Conservation (phyloP, 2,888 invertebrate species). For the Oscheius sp. region DNA sequence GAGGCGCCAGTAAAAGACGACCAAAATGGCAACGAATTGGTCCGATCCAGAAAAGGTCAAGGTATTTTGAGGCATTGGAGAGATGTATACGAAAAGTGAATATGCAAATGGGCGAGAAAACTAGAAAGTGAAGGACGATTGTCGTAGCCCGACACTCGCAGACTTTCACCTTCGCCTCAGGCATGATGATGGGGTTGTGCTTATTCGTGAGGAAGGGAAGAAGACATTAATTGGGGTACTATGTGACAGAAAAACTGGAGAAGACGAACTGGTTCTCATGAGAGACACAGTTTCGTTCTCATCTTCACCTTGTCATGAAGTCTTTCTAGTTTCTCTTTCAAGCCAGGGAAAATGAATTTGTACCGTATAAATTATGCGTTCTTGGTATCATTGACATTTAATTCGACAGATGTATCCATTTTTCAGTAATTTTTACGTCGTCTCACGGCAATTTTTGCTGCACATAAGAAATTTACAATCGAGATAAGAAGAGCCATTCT, state of each 20-base stretch:
- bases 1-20: constrained; percentile 1
- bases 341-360: too few species aligned
- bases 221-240: too few species aligned
- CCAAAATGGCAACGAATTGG: constrained; percentile 2
- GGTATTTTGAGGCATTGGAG: neutral
- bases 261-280: too few species aligned
- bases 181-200: neutral
- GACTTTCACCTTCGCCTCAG: constrained; percentile 26
- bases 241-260: too few species aligned
- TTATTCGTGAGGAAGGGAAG: neutral
- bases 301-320: constrained; percentile 12
- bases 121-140: constrained; percentile 26
- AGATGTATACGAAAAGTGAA: constrained; percentile 3
- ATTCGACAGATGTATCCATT: too few species aligned
- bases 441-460: neutral
- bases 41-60: neutral
- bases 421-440: too few species aligned
- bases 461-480: neutral
- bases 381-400: too few species aligned
- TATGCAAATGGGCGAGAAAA: constrained; percentile 29
- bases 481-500: constrained; percentile 19
- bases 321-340: too few species aligned
- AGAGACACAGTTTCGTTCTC: neutral
- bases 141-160: too few species aligned
- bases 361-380: too few species aligned